Conservation (phyloP, 2,797 vertebrate species). For the Protonibea diacanthus region DNA sequence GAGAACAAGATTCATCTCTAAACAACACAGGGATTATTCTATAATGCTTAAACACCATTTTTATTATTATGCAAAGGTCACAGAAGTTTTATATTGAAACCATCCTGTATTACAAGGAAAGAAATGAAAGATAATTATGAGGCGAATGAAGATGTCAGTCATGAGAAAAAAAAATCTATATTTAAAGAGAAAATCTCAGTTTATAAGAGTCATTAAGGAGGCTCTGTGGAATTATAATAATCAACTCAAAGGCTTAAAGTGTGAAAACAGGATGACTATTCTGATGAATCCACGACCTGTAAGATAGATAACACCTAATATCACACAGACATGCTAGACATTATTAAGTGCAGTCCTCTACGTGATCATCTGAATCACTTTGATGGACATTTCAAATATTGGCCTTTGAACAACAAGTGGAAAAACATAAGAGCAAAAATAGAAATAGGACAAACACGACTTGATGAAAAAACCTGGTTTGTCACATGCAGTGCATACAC, state of each 20-base stretch:
- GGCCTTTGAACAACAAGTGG: conserved; percentile 8
- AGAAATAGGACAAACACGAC: conserved; percentile 33
- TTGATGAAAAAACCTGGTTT: conserved; percentile 12
- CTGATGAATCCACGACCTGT: background rate
- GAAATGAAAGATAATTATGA: background rate
- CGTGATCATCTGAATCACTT: background rate
- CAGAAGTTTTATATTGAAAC: background rate
- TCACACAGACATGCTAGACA: background rate
- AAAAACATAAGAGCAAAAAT: conserved; percentile 19
- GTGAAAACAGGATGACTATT: background rate
- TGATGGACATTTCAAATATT: conserved; percentile 17
- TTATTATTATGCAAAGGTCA: background rate
- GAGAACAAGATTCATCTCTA: background rate
- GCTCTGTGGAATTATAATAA: conserved; percentile 21
- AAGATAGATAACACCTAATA: background rate
- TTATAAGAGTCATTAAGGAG: conserved; percentile 7
- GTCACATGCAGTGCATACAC: conserved; percentile 27
- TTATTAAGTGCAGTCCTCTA: background rate
- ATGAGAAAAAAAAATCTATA: background rate
- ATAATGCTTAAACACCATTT: background rate
- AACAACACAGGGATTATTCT: background rate
- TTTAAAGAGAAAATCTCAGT: conserved; percentile 19
- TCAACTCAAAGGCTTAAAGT: conserved; percentile 5
- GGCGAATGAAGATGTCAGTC: background rate
- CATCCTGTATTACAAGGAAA: background rate